These are phyloP conservation scores for Pristis pectinata DNA, from an alignment of 2,797 vertebrate species.

Conservation along the genomic window DNA sequence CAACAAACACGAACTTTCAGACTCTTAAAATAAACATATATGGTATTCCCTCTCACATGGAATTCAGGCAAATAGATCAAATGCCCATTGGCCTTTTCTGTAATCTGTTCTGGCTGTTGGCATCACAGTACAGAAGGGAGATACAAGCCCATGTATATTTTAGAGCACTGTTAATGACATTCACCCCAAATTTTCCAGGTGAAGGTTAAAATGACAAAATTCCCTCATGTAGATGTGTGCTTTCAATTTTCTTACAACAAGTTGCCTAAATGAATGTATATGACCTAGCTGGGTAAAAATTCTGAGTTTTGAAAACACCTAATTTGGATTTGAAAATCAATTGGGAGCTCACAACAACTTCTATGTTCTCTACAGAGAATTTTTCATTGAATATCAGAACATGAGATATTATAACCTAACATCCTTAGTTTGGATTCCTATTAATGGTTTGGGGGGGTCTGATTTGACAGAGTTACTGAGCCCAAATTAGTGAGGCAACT, in stretches of 20 bases:
- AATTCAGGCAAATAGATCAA: not conserved
- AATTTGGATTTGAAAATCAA: not conserved
- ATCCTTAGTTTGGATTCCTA: not conserved
- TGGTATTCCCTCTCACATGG: not conserved
- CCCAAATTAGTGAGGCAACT: not conserved
- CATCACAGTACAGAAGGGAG: not conserved
- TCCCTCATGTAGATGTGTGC: not conserved
- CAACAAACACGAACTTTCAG: not conserved
- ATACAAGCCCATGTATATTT: no score
- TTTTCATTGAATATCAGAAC: not conserved
- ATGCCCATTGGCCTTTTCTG: not conserved
- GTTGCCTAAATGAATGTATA: not conserved
- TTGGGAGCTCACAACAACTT: not conserved
- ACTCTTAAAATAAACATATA: not conserved
- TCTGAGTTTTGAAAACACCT: not conserved
- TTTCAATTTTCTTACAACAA: not conserved
- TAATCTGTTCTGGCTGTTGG: not conserved
- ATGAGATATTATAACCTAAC: not conserved
- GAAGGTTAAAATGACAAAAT: not conserved
- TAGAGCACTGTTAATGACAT: not conserved
- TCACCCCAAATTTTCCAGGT: not conserved
- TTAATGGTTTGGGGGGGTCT: not conserved
- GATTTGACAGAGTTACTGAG: not conserved
- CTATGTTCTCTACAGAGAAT: not conserved
- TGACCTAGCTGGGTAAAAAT: not conserved